Evolutionary conservation across 2,888 invertebrate species (phyloP).

Genomic region (Papilio demoleus): DNA sequence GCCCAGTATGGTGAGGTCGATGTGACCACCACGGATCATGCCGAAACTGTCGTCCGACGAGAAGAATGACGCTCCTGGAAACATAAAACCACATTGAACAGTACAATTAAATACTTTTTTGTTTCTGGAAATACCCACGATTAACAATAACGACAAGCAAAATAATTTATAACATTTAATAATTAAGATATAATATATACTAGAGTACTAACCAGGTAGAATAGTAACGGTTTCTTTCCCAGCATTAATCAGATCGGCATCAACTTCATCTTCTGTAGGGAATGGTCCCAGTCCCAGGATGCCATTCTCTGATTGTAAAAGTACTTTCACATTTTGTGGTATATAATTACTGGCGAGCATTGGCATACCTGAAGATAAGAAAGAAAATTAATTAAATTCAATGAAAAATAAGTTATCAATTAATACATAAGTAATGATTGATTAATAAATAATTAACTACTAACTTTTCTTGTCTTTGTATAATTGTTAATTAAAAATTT

Average conservation of each 20-base stretch:
- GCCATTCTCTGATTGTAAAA: slow-evolving; percentile 98
- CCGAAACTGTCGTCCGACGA: slow-evolving; percentile 98
- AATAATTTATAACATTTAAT: background rate
- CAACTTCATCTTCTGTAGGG: slow-evolving; percentile 91
- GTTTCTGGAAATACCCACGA: no score
- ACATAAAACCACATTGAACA: no score
- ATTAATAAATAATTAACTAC: no score
- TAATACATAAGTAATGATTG: no score
- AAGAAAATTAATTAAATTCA: no score
- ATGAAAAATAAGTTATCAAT: no score
- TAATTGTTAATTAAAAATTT: no score
- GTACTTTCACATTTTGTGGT: slow-evolving; percentile 91
- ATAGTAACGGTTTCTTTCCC: slow-evolving; percentile 99
- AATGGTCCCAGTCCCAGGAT: slow-evolving; percentile 98
- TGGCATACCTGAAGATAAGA: slow-evolving; percentile 89
- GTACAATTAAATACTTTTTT: no score
- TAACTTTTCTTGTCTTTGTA: no score
- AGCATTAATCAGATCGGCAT: slow-evolving; percentile 98
- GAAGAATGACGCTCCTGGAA: slow-evolving; percentile 92
- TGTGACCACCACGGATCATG: slow-evolving; percentile 99
- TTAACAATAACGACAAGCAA: no score
- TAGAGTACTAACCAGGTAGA: slow-evolving; percentile 84
- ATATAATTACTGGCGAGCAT: slow-evolving; percentile 98
- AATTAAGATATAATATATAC: background rate
- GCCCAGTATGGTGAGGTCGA: slow-evolving; percentile 97